Percentiles rank a stretch among this genome's conserved stretches.
phyloP scores from a whole-genome alignment of 2,888 invertebrate species.

The Lithophane semibrunnea region DNA sequence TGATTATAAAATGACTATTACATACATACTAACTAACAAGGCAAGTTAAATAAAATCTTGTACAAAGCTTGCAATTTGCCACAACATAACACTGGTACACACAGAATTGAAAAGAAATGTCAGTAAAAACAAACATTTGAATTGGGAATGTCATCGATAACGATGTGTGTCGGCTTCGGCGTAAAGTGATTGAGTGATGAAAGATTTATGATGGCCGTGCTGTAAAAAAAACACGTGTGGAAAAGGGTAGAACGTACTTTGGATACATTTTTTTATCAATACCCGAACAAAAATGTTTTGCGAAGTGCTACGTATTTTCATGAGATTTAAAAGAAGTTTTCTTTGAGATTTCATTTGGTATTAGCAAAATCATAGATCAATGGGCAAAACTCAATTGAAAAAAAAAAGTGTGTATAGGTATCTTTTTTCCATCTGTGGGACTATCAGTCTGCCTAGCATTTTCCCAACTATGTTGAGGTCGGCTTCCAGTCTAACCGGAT shows the following conservation, averaged over 20 bases:
- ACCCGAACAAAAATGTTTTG: neutral
- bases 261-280: neutral
- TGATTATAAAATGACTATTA: neutral
- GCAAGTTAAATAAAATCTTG: no score
- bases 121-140: constrained; percentile 39
- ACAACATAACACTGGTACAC: neutral
- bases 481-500: no score
- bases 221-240: neutral
- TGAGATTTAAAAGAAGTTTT: neutral
- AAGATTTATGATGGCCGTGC: constrained; percentile 39
- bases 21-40: no score
- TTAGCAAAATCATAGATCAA: neutral
- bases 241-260: constrained; percentile 7
- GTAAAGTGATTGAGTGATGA: constrained; percentile 39
- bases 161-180: constrained; percentile 24
- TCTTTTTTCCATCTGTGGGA: neutral
- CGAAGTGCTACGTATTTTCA: neutral
- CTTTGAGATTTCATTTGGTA: neutral
- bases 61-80: no score
- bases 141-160: constrained; percentile 51
- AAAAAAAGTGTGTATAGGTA: neutral
- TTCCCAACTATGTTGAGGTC: no score
- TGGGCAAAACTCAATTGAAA: neutral
- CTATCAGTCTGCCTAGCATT: no score
- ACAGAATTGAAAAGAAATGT: constrained; percentile 17